phyloP scores from a whole-genome alignment of 2,113 vertebrate species.

The Galemys pyrenaicus region DNA sequence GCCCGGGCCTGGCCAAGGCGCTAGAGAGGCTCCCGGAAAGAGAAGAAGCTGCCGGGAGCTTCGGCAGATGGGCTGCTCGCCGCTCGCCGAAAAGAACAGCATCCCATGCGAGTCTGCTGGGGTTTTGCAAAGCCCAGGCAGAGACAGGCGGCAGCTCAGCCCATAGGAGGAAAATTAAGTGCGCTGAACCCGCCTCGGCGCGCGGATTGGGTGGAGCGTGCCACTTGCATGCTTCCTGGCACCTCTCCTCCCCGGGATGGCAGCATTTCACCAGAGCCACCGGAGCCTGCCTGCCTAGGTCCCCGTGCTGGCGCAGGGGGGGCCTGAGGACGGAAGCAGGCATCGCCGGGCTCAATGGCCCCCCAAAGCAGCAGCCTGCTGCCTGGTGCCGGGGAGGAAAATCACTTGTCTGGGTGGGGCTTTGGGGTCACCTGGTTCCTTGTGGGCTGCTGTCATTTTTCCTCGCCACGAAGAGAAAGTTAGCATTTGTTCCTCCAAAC shows the following conservation, averaged over 20 bases:
- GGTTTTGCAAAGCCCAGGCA: conserved; percentile 34
- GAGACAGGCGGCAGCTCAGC: not conserved
- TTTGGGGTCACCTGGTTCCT: rapidly evolving
- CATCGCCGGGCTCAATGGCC: not conserved
- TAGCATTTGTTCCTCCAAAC: conserved; percentile 51
- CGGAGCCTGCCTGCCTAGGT: not conserved
- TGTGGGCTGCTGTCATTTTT: not conserved
- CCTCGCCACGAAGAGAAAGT: conserved; percentile 56
- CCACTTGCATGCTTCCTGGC: conserved; percentile 52
- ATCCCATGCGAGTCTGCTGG: not conserved
- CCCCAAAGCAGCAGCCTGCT: conserved; percentile 48
- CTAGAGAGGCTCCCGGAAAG: not conserved
- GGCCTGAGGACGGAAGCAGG: conserved; percentile 16
- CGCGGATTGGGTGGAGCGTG: not conserved
- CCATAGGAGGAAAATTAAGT: conserved; percentile 50
- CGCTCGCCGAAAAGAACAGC: conserved; percentile 57
- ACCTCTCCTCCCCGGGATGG: conserved; percentile 10
- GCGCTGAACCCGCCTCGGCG: not conserved
- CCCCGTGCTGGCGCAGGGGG: not conserved
- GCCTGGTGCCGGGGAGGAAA: conserved; percentile 56
- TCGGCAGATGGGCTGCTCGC: not conserved
- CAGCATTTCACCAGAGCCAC: not conserved
- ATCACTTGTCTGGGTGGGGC: not conserved
- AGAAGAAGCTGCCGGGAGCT: not conserved
- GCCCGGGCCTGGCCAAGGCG: rapidly evolving